These are phyloP conservation scores for Sipha maydis DNA, from an alignment of 2,888 invertebrate species.

Conservation along the genomic window DNA sequence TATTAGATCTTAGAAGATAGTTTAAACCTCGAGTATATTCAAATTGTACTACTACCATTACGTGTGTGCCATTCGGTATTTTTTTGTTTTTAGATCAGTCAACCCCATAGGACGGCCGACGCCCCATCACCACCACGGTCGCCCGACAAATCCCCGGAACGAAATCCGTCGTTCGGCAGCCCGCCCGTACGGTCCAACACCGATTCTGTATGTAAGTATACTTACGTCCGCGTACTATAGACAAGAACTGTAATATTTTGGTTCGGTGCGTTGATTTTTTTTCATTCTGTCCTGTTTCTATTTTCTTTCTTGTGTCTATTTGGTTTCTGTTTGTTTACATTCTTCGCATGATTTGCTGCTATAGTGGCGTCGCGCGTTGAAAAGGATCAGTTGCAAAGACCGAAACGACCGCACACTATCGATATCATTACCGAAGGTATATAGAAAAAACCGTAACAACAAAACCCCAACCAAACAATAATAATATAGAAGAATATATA, in stretches of 20 bases:
- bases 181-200: conserved; percentile 54
- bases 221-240: background rate
- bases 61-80: background rate
- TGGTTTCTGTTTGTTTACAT: conserved; percentile 55
- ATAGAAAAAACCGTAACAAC: conserved; percentile 64
- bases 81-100: conserved; percentile 42
- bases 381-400: conserved; percentile 72
- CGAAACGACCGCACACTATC: conserved; percentile 69
- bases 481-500: background rate
- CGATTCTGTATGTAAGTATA: conserved; percentile 56
- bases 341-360: conserved; percentile 60
- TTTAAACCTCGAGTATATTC: background rate
- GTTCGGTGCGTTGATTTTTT: conserved; percentile 41
- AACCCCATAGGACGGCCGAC: conserved; percentile 50
- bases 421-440: conserved; percentile 71
- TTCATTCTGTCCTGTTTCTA: conserved; percentile 13
- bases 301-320: conserved; percentile 53
- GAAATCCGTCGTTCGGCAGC: conserved; percentile 42
- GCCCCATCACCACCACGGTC: conserved; percentile 11
- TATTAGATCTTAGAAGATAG: no score
- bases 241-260: conserved; percentile 19
- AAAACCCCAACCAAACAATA: conserved; percentile 7
- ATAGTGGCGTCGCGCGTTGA: conserved; percentile 70
- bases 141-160: conserved; percentile 38
- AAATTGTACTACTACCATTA: background rate